Percentiles rank a stretch among this genome's conserved stretches.
These are phyloP conservation scores for Lepidocolaptes lacrymiger DNA, from an alignment of 2,797 vertebrate species.

Conservation along the genomic window DNA sequence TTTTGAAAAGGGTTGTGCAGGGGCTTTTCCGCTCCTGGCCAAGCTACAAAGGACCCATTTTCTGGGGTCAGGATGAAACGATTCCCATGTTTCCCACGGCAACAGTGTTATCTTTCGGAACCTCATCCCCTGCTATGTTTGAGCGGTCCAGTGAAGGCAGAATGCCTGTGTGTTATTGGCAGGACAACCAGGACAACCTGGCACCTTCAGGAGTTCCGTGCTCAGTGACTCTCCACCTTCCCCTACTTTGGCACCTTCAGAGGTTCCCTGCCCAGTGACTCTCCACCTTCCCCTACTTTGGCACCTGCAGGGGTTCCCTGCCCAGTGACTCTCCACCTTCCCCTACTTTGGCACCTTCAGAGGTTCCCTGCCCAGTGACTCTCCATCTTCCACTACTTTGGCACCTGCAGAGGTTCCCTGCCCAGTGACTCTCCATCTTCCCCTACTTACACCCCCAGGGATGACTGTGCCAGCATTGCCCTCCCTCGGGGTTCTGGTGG, in stretches of 20 bases:
- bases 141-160: neutral
- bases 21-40: neutral
- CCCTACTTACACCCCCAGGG: neutral
- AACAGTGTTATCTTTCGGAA: neutral
- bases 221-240: neutral
- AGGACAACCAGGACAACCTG: neutral
- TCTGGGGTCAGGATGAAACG: neutral
- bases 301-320: neutral
- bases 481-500: fast-evolving
- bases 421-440: neutral
- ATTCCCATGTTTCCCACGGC: neutral
- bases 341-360: neutral
- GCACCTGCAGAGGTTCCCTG: neutral
- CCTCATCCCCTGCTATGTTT: neutral
- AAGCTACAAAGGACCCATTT: neutral
- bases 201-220: neutral
- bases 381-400: neutral
- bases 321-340: neutral
- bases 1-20: neutral
- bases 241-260: neutral
- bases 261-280: no score
- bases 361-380: neutral
- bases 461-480: neutral
- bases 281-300: neutral
- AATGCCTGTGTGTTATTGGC: neutral